Conservation (phyloP, 1,140 invertebrate species). For the Aphelinus certus region DNA sequence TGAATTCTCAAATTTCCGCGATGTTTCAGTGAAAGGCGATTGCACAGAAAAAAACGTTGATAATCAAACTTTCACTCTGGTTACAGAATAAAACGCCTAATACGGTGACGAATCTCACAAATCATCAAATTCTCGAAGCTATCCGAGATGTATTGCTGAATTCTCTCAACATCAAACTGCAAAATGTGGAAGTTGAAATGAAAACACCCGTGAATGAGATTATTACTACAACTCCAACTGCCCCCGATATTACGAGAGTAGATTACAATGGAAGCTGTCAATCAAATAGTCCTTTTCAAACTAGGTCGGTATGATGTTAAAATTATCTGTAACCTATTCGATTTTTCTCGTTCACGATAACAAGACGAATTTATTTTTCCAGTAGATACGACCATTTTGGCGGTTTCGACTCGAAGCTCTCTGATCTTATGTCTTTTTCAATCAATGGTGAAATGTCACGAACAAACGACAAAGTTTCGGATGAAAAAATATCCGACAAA, state of each 20-base stretch:
- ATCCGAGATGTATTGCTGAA: not conserved
- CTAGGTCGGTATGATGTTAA: conserved; percentile 3
- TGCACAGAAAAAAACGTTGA: not conserved
- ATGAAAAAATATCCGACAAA: too few species aligned
- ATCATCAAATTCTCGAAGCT: conserved; percentile 17
- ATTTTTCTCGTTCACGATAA: too few species aligned
- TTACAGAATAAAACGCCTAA: conserved; percentile 12
- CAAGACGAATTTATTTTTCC: too few species aligned
- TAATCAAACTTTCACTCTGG: not conserved
- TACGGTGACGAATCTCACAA: not conserved
- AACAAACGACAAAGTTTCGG: too few species aligned
- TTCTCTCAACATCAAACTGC: conserved; percentile 19
- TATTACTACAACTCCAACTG: conserved; percentile 33
- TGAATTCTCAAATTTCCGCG: too few species aligned
- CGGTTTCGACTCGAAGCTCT: too few species aligned
- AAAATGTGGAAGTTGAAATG: conserved; percentile 12
- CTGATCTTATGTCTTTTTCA: too few species aligned
- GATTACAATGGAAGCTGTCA: conserved; percentile 20
- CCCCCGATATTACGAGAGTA: conserved; percentile 32
- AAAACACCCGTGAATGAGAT: conserved; percentile 35
- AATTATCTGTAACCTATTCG: too few species aligned
- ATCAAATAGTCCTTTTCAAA: not conserved
- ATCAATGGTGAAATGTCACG: too few species aligned
- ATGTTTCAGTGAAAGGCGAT: too few species aligned
- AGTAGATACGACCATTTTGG: too few species aligned